phyloP scores from a whole-genome alignment of 2,797 vertebrate species.

The Galagoides demidoff region DNA sequence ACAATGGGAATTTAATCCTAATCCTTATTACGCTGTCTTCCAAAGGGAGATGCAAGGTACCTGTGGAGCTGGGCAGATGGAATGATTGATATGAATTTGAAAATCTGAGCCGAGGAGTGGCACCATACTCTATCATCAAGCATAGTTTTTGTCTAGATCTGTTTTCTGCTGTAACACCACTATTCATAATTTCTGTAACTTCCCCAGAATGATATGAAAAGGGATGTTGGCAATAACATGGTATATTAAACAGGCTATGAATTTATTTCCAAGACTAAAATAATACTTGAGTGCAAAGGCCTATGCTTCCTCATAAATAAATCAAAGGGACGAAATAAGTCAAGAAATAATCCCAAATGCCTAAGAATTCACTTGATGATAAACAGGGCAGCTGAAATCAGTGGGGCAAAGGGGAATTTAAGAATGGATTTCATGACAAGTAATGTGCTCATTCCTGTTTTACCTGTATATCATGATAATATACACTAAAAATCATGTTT shows the following conservation, averaged over 20 bases:
- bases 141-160: background rate
- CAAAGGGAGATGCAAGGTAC: slow-evolving; percentile 60
- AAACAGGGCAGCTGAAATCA: background rate
- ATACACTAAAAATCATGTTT: background rate
- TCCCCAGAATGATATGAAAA: background rate
- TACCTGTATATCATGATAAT: background rate
- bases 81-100: background rate
- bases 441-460: background rate
- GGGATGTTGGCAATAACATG: background rate
- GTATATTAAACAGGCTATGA: background rate
- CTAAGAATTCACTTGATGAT: background rate
- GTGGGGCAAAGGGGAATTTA: background rate
- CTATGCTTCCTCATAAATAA: slow-evolving; percentile 46
- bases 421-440: background rate
- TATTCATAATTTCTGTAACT: background rate
- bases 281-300: slow-evolving; percentile 45
- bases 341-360: background rate
- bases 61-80: slow-evolving; percentile 29
- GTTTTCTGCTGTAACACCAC: background rate
- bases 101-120: background rate
- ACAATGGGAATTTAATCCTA: slow-evolving; percentile 70
- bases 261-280: slow-evolving; percentile 22
- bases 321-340: background rate
- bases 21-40: slow-evolving; percentile 51
- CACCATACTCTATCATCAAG: background rate